Base-by-base conservation (phyloP, 1,140 invertebrate genomes). In the Episyrphus balteatus region DNA sequence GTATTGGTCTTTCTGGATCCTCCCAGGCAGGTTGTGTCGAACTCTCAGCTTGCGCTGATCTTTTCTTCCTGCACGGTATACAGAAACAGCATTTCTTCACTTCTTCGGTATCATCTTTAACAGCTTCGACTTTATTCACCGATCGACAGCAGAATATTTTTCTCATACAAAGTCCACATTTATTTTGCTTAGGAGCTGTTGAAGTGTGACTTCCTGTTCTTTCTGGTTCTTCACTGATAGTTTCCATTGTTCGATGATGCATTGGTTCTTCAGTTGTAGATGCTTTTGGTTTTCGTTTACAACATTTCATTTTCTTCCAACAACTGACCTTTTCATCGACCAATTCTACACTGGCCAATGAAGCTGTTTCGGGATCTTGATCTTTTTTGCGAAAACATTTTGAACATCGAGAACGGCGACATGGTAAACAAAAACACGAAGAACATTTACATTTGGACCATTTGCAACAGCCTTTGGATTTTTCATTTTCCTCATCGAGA, bases 91-190 rank as follows among this genome's bases (percentile, higher is more conserved):
- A 67, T 40, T 55, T 60, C 7, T 42, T 58, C 2, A 60, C 37
- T 37, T 67, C 60, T 10, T 59, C 61, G 26, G 63, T 60, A 45
- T 64, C 57, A 37, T 62, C 64, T 5, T 62, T 65, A 32, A 51
- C 54, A 33, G 63, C 56, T 48, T 67, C 61, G 19, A 68, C 55
- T 51, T 61, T 67, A 19, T 68, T 68, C 0, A 65, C 61, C 5
- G 60, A 57, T 6, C 65, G 60, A 52, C 65, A 68, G 41, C 65
- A 68, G 39, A 68, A 67, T 2, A 68, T 46, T 48, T 65, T 68
- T 36, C 59, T 51, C 48, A 63, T 41, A 40, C 64, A 68, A 15
- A 63, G 47, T 15, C 57, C 57, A 38, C 64, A 67, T 40, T 59
- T 61, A 32, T 54, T 44, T n/a, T 57, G 50, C 50, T 53, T 51